Evolutionary conservation across 1,140 invertebrate species (phyloP).

Genomic region (Hydropsyche tenuis): DNA sequence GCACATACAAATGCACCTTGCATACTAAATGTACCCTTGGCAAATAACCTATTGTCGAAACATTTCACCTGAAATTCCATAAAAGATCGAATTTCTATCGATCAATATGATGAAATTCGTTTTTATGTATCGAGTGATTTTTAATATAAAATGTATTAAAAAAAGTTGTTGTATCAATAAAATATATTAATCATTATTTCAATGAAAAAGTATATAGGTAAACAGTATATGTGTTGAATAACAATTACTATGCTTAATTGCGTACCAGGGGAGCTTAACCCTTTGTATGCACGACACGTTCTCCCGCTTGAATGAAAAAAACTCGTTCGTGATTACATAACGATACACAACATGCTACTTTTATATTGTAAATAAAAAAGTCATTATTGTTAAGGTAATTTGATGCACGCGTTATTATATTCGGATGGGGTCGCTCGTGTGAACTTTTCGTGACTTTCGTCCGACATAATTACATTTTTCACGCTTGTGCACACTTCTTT

Average conservation of each 20-base stretch:
- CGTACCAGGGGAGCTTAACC: background rate
- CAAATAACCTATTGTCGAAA: constrained; percentile 13
- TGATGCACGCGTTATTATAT: background rate
- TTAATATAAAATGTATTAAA: too few species aligned
- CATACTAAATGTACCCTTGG: background rate
- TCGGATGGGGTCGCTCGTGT: background rate
- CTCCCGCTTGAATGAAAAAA: constrained; percentile 2
- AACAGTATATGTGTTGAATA: too few species aligned
- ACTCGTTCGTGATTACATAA: background rate
- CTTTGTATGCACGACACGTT: constrained; percentile 16
- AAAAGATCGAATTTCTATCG: constrained; percentile 6
- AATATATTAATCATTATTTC: too few species aligned
- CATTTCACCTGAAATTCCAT: constrained; percentile 13
- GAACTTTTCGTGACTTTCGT: background rate
- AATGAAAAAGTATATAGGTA: too few species aligned
- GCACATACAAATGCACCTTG: constrained; percentile 12
- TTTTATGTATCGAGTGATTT: too few species aligned
- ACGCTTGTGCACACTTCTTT: too few species aligned
- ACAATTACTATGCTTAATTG: too few species aligned
- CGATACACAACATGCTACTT: background rate
- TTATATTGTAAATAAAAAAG: background rate
- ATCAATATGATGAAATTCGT: too few species aligned
- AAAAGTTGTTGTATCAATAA: too few species aligned
- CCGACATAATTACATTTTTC: background rate
- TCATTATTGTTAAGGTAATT: constrained; percentile 2